Evolutionary conservation across 1,140 invertebrate species (phyloP), one percentile per base, ranked within the genome.

Genomic region (Coboldia fuscipes): DNA sequence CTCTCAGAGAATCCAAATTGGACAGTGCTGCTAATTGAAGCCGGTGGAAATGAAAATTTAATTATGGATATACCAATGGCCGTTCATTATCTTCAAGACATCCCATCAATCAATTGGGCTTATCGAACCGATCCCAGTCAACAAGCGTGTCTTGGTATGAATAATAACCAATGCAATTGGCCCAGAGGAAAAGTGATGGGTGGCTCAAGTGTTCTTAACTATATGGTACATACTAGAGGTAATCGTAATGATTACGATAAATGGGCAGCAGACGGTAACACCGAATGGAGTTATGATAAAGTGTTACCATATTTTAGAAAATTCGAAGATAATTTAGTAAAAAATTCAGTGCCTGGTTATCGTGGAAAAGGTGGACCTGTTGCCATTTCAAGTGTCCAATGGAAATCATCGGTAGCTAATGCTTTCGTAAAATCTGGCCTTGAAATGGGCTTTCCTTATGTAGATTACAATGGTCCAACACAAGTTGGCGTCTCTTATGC

Each of bases 161-260:
- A 62, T 30, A 60, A 60, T 16, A 61, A 61, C 37, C 58, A 57
- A 18, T 68, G 79, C 46, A 70, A 74, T 35, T 79, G 68, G 68
- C 73, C 78, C 0, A 56, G 75, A 32, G 76, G 76, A 2, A 81
- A 79, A 50, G 74, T 78, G 0, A 63, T 83, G 43, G 85, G 85
- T 7, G 85, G 86, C 2, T 83, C 76, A 0, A 81, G 76, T 29
- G 76, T 79, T 0, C 52, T 92, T 0, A 90, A 93, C 47, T 86
- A 84, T 38, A 85, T 93, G 86, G 81, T 89, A 26, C 86, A 88
- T 41, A 75, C 78, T 3, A 13, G 88, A 42, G 81, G 84, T 4
- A 55, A 78, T 45, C 57, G 66, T 4, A 43, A 47, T 8, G 80
- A 90, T 47, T 92, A 78, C 44, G 72, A 92, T 45, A 54, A 65